Evolutionary conservation across 2,113 vertebrate genomes (phyloP).

Genomic region (Archilochus colubris): DNA sequence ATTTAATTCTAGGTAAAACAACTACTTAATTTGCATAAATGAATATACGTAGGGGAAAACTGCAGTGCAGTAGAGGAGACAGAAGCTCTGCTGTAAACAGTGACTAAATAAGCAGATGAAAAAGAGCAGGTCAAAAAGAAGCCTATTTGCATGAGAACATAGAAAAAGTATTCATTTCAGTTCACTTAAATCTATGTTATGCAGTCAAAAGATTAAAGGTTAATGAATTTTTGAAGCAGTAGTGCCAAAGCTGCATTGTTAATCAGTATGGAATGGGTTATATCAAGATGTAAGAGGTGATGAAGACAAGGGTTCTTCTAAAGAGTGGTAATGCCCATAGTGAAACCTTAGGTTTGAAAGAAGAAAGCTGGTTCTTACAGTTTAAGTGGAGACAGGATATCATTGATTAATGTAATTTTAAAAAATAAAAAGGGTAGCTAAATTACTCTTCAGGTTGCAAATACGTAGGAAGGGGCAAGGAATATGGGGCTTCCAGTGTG

Average conservation of each 20-base stretch:
- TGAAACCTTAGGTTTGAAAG: neutral
- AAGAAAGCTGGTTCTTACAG: neutral
- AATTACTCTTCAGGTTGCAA: neutral
- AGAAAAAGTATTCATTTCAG: constrained; percentile 15
- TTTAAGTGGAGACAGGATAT: neutral
- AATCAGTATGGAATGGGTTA: neutral
- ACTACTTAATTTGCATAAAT: constrained; percentile 31
- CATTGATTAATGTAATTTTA: neutral
- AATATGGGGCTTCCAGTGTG: neutral
- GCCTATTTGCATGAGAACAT: neutral
- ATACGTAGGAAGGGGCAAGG: neutral
- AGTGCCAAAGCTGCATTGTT: neutral
- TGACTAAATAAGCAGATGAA: neutral
- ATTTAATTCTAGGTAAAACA: constrained; percentile 27
- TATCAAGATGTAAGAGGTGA: neutral
- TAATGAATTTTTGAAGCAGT: constrained; percentile 32
- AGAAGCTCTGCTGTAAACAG: neutral
- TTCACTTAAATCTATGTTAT: neutral
- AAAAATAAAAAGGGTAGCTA: neutral
- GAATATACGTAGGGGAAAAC: neutral
- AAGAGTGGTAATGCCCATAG: neutral
- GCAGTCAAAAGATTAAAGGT: neutral
- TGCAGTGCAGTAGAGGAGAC: neutral
- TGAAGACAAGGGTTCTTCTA: neutral
- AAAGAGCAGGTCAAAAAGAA: constrained; percentile 11